Evolutionary conservation across 92 coral and sea anemone species (phyloP), one percentile per base, ranked within the genome.

Genomic region (Zoanthus gigantus): DNA sequence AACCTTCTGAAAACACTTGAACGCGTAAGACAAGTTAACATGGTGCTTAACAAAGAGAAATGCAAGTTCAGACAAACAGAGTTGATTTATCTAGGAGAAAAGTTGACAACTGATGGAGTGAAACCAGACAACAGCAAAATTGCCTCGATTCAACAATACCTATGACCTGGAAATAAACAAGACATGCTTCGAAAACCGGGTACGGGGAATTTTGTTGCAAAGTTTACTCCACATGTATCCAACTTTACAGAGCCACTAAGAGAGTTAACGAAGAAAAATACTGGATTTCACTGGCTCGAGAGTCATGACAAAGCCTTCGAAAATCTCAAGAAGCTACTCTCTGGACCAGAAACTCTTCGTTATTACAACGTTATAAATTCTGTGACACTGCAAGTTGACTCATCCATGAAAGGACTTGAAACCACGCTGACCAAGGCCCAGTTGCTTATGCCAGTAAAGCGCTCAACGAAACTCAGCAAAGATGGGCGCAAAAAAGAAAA

Each of bases 261-360:
- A 72, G 92, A 90, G 47, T 76, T 90, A 10, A 83, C 81, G 8
- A 92, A 87, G 88, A 90, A 92, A 78, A n/a, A 54, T 0, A 66
- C 78, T 1, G 88, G 79, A 75, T 89, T 85, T 31, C 92, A 86
- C 71, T 92, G 95, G 95, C 66, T 83, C 1, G 93, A 90, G 44
- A 44, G 9, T 31, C 95, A 93, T 73, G 88, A 90, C 13, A 57
- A 90, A 87, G 91, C 95, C 1, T 83, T 90, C 81, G 12, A 10
- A 4, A 74, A 87, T 9, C 93, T 90, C 32, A 87, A 92, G 87
- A 8, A 74, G 2, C 18, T 78, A 18, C 85, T 92, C 57, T 23
- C 95, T 2, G 31, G 31, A 0, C 73, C 90, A 34, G 84, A 56
- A 76, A 87, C 93, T 5, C 85, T 92, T 28, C 60, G 67, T 23